phyloP scores from a whole-genome alignment of 2,113 vertebrate species.

The Phycodurus eques region DNA sequence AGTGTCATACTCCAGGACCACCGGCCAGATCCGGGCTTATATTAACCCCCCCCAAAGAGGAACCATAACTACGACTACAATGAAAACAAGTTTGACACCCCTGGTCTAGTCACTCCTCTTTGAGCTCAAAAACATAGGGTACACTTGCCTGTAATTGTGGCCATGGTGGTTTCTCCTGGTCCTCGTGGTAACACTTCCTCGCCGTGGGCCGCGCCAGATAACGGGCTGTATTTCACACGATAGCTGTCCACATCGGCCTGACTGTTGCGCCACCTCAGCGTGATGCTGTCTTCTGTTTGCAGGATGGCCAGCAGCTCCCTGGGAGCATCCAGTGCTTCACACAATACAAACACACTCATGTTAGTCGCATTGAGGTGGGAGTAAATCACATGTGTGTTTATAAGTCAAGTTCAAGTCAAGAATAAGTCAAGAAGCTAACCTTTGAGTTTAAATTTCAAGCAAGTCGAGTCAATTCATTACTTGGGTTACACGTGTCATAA shows the following conservation, averaged over 20 bases:
- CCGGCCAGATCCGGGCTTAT: background rate
- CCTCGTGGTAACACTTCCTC: conserved; percentile 80
- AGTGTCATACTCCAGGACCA: background rate
- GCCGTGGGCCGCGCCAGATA: conserved; percentile 83
- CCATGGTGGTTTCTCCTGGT: conserved; percentile 75
- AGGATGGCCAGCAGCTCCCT: conserved; percentile 74
- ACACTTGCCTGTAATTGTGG: conserved; percentile 80
- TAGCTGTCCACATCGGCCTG: conserved; percentile 77
- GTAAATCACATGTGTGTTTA: too few relatives aligned
- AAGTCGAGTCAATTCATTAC: too few relatives aligned
- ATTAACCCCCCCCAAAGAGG: too few relatives aligned
- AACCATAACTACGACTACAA: background rate
- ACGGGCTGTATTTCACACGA: conserved; percentile 86
- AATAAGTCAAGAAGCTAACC: too few relatives aligned
- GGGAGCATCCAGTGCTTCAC: conserved; percentile 78
- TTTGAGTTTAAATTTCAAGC: too few relatives aligned
- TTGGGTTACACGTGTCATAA: too few relatives aligned
- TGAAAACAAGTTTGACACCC: background rate
- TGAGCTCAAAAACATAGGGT: background rate
- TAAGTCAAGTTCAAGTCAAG: background rate
- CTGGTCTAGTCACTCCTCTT: background rate
- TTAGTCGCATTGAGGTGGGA: background rate
- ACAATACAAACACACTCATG: background rate
- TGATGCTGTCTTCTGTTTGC: conserved; percentile 87
- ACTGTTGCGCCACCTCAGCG: conserved; percentile 88